Percentiles rank a stretch among this genome's conserved stretches.
phyloP scores from a whole-genome alignment of 2,888 invertebrate species.

The Mesochorus sp. region DNA sequence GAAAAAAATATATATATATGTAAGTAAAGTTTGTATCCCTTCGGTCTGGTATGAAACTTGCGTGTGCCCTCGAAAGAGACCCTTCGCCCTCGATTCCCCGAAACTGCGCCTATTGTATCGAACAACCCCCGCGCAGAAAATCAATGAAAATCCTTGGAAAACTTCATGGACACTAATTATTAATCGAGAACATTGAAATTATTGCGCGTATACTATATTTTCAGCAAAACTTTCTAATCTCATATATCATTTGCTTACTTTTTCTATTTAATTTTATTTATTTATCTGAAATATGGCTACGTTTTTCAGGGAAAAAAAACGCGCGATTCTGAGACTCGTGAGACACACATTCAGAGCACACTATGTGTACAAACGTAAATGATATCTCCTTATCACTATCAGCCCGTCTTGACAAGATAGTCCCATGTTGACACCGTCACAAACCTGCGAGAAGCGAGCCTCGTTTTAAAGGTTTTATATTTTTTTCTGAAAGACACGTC shows the following conservation, averaged over 20 bases:
- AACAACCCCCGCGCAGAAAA: too few relatives aligned
- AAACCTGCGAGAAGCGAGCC: conserved; percentile 23
- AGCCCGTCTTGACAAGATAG: conserved; percentile 49
- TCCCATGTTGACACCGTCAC: conserved; percentile 40
- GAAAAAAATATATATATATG: conserved; percentile 14
- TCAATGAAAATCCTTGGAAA: neutral
- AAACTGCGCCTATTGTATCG: conserved; percentile 16
- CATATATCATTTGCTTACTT: neutral
- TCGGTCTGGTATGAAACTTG: neutral
- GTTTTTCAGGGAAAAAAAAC: neutral
- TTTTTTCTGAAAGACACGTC: neutral
- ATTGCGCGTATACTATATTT: neutral
- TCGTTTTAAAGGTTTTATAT: neutral
- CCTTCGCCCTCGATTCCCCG: conserved; percentile 54
- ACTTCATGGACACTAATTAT: neutral
- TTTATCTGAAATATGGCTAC: too few relatives aligned
- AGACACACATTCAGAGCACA: conserved; percentile 16
- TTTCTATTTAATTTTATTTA: neutral
- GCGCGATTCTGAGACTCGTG: neutral
- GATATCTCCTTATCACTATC: conserved; percentile 50
- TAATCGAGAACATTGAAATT: neutral
- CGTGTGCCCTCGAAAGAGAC: conserved; percentile 41
- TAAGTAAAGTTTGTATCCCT: conserved; percentile 29
- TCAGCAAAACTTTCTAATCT: neutral
- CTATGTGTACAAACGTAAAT: neutral